A percentile compares a stretch with the other conserved stretches of the same genome.
Conservation (phyloP, 1,140 invertebrate genomes). For the Lordiphosa stackelbergi region DNA sequence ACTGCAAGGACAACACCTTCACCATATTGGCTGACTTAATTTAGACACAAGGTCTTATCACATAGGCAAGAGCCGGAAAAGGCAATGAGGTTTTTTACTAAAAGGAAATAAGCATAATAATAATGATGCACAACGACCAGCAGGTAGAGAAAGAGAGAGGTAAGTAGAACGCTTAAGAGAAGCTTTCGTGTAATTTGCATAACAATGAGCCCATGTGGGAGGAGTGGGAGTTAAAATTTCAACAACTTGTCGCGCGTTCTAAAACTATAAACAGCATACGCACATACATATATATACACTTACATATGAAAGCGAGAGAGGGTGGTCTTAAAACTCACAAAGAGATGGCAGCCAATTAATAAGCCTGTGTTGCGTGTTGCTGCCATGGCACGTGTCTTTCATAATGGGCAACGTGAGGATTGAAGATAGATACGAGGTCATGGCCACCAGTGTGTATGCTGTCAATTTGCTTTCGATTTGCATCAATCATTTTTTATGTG, state of each 20-base stretch:
- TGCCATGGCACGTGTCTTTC: conserved; percentile 29
- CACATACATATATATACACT: not conserved
- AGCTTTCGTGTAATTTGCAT: conserved; percentile 66
- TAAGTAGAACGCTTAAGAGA: conserved; percentile 4
- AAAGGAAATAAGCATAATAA: conserved; percentile 55
- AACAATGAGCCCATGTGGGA: conserved; percentile 43
- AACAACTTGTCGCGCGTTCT: conserved; percentile 36
- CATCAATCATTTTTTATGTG: conserved; percentile 9
- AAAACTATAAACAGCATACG: conserved; percentile 28
- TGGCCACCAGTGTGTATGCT: conserved; percentile 4
- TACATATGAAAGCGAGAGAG: too few species aligned
- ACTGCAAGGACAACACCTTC: conserved; percentile 3
- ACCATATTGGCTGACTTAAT: conserved; percentile 9
- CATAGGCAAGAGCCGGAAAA: conserved; percentile 33
- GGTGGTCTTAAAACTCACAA: conserved; percentile 2
- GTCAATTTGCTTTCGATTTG: conserved; percentile 5
- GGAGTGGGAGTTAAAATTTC: conserved; percentile 27
- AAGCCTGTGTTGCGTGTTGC: conserved; percentile 21
- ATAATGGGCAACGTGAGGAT: conserved; percentile 23
- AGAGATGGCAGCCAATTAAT: conserved; percentile 37
- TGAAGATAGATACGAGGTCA: not conserved
- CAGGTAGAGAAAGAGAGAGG: conserved; percentile 1
- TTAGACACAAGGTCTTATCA: conserved; percentile 14
- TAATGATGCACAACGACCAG: conserved; percentile 36
- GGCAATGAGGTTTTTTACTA: conserved; percentile 44